Evolutionary conservation across 2,797 vertebrate genomes (phyloP), one percentile per base, ranked within the genome.

Genomic region (Rhadinocentrus ornatus): DNA sequence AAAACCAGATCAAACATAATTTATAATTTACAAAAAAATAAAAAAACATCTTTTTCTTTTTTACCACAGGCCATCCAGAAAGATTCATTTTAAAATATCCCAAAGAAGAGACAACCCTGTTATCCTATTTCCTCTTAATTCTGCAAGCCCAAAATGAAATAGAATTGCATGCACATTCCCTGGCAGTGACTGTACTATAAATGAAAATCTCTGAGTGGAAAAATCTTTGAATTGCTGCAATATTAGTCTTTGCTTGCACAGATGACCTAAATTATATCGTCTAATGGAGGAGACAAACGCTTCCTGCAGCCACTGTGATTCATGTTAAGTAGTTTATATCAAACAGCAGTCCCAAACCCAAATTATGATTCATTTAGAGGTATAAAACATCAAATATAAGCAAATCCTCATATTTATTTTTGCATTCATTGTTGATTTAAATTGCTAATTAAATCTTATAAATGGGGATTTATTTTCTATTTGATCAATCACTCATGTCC

Each of bases 1-100:
- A 31, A 59, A 72, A 70, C 16, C 44, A 46, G 6, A 59, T 13
- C 31, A 20, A 35, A 16, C 57, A 67, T 41, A 67, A 73, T 73
- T 65, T 78, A 70, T 87, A 73, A 64, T 80, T 59, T 53, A 71
- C 50, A 63, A 76, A 63, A 82, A 35, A 76, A 84, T 76, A 46
- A 32, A 65, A n/a, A n/a, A n/a, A n/a, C n/a, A n/a, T n/a, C n/a
- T 76, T 75, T 75, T 63, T 80, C 66, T 60, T 75, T 82, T 72
- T 72, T 66, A 80, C 66, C 75, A 71, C 44, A 61, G 34, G 50
- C 66, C 50, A 78, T 67, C 65, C 59, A 76, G 60, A 82, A 27
- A 78, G 39, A 59, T 69, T 20, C 31, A 64, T 62, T 62, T 32
- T 48, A 16, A 41, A 26, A 66, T 84, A 41, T 79, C 66, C 75